A percentile compares a stretch with the other conserved stretches of the same genome.
These are phyloP conservation scores for Drosophila rellima DNA, from an alignment of 2,888 invertebrate species.

Conservation along the genomic window DNA sequence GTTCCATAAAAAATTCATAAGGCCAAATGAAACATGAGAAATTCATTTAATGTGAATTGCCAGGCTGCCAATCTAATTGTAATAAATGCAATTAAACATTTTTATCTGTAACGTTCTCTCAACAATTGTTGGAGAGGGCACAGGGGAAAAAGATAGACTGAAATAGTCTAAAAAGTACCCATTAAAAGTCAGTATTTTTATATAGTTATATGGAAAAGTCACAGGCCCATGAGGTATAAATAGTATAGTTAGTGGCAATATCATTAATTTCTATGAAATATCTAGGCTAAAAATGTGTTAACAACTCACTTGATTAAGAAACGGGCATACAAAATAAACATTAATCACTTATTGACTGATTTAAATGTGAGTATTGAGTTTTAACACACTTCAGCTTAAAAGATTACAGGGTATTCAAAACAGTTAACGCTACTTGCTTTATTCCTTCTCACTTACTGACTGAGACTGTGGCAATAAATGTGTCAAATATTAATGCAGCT, in stretches of 20 bases:
- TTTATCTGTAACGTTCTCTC: slow-evolving; percentile 8
- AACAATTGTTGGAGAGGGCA: slow-evolving; percentile 22
- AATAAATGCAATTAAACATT: slow-evolving; percentile 69
- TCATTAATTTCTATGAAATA: too few species aligned
- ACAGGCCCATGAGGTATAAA: too few species aligned
- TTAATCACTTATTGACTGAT: too few species aligned
- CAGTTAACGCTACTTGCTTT: background rate
- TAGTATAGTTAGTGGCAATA: too few species aligned
- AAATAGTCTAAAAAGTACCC: too few species aligned
- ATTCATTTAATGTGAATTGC: slow-evolving; percentile 57
- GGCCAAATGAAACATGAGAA: slow-evolving; percentile 65
- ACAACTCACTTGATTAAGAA: too few species aligned
- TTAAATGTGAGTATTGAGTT: background rate
- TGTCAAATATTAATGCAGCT: slow-evolving; percentile 74
- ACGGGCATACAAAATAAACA: too few species aligned
- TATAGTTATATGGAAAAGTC: too few species aligned
- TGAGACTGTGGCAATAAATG: slow-evolving; percentile 54
- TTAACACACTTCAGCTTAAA: background rate
- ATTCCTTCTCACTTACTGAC: background rate
- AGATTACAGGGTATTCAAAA: slow-evolving; percentile 2
- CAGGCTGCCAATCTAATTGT: slow-evolving; percentile 62
- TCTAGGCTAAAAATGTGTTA: too few species aligned
- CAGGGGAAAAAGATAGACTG: background rate
- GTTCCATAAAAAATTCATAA: slow-evolving; percentile 64
- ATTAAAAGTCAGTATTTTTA: too few species aligned